phyloP scores from a whole-genome alignment of 2,888 invertebrate genomes.

The Lepidochrysops patricia region DNA sequence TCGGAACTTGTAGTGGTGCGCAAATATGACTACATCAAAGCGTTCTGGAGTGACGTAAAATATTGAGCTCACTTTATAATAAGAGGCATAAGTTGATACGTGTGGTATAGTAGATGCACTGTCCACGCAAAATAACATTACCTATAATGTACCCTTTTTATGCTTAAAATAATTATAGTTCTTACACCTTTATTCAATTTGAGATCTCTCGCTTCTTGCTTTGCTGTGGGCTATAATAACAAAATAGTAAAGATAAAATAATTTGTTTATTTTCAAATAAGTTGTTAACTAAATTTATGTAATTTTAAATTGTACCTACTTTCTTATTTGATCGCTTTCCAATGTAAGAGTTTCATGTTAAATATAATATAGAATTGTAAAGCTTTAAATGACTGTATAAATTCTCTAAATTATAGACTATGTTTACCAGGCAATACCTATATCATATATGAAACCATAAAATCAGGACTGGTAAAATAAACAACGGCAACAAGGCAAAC shows the following conservation, averaged over 20 bases:
- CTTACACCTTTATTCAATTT: no score
- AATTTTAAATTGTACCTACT: no score
- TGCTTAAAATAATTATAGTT: no score
- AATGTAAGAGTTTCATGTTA: not conserved
- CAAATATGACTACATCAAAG: constrained; percentile 62
- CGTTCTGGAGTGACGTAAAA: constrained; percentile 26
- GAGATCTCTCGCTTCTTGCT: no score
- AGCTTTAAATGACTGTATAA: not conserved
- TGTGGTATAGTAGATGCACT: no score
- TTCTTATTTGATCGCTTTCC: not conserved
- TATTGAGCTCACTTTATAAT: constrained; percentile 9
- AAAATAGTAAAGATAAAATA: no score
- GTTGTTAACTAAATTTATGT: no score
- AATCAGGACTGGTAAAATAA: constrained; percentile 68
- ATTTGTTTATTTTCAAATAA: no score
- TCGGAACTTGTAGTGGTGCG: constrained; percentile 43
- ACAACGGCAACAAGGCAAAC: constrained; percentile 34
- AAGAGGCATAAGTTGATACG: not conserved
- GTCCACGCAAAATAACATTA: no score
- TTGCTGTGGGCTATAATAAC: no score
- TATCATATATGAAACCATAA: constrained; percentile 40
- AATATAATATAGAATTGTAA: no score
- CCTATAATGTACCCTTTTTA: no score
- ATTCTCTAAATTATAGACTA: not conserved
- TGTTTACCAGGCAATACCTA: constrained; percentile 1